Evolutionary conservation across 1,140 invertebrate species (phyloP).

Genomic region (Zeugodacus cucurbitae): DNA sequence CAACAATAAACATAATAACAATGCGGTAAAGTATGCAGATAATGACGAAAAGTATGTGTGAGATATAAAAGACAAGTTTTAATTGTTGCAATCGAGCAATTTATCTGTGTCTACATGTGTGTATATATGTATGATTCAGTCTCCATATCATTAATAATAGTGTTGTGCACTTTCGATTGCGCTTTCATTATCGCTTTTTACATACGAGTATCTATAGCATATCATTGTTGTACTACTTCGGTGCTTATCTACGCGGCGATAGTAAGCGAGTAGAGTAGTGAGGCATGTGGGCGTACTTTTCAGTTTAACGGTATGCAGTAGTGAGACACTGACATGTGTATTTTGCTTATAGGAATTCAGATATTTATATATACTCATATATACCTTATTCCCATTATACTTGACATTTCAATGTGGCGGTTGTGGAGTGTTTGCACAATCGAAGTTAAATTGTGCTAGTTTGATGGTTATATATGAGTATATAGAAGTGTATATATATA

Average conservation of each 20-base stretch:
- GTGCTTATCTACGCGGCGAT: not conserved
- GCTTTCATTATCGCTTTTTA: conserved; percentile 34
- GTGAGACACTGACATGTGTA: not conserved
- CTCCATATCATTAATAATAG: not conserved
- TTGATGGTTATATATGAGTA: not conserved
- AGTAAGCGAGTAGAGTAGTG: not conserved
- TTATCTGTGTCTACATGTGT: not conserved
- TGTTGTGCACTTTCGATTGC: not conserved
- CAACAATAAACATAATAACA: not conserved
- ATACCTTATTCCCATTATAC: not conserved
- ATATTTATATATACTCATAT: not conserved
- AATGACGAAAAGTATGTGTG: not conserved
- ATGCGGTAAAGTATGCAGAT: not conserved
- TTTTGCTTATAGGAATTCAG: not conserved
- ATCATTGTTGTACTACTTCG: not conserved
- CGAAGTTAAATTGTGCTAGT: not conserved
- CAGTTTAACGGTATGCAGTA: not conserved
- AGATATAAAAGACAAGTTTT: not conserved
- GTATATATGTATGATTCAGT: not conserved
- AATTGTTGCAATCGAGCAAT: not conserved
- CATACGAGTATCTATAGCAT: not conserved
- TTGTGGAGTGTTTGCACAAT: not conserved
- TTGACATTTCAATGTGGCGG: not conserved
- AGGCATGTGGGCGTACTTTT: conserved; percentile 8
- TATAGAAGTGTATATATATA: not conserved